Conservation (phyloP, 2,797 vertebrate genomes). For the Enteromius trimaculatus region DNA sequence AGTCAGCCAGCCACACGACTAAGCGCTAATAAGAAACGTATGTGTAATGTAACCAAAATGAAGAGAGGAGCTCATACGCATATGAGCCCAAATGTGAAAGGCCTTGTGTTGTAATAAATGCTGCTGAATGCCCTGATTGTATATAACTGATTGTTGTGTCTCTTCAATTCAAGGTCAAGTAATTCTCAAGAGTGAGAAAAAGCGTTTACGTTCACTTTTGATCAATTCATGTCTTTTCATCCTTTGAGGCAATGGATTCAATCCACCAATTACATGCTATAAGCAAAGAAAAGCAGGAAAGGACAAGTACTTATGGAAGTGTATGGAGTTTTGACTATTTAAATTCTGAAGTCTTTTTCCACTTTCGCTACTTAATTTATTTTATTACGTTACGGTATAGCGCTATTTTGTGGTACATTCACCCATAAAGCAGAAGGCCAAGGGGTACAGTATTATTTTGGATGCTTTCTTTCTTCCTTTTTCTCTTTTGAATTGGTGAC, state of each 20-base stretch:
- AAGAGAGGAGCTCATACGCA: neutral
- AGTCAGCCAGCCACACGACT: constrained; percentile 27
- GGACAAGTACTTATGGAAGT: constrained; percentile 77
- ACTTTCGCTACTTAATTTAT: neutral
- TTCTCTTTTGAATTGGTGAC: constrained; percentile 4
- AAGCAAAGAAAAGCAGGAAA: constrained; percentile 59
- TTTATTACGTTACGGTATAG: neutral
- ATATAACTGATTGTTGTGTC: constrained; percentile 49
- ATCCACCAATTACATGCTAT: constrained; percentile 54
- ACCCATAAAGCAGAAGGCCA: neutral
- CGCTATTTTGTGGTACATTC: neutral
- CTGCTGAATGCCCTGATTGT: constrained; percentile 31
- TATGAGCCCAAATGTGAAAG: constrained; percentile 29
- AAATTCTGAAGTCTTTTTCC: constrained; percentile 29
- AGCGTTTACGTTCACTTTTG: constrained; percentile 52
- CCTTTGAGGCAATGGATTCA: constrained; percentile 56
- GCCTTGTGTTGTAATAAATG: constrained; percentile 39
- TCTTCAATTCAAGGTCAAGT: constrained; percentile 59
- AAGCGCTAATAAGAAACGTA: constrained; percentile 15
- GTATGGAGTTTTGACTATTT: constrained; percentile 60
- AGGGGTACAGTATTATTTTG: neutral
- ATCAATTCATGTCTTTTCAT: constrained; percentile 62
- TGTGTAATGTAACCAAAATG: neutral
- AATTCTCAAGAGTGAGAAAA: constrained; percentile 44
- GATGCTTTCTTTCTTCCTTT: neutral